Conservation (phyloP, 2,113 vertebrate genomes). For the Myotis lucifugus region DNA sequence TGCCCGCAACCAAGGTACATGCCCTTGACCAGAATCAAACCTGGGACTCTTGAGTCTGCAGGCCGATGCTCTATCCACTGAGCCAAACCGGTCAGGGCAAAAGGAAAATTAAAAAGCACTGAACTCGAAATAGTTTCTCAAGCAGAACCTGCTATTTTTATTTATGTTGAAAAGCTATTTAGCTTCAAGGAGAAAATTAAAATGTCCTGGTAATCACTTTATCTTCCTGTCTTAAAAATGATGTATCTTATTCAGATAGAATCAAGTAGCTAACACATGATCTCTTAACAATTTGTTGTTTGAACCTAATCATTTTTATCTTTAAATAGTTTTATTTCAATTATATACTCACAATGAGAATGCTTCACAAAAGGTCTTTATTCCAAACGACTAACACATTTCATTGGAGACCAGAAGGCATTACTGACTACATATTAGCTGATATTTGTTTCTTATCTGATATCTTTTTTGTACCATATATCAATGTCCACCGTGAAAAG, state of each 20-base stretch:
- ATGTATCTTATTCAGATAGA: constrained; percentile 32
- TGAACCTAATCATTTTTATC: constrained; percentile 37
- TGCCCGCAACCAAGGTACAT: too few species aligned
- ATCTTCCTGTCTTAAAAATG: not conserved
- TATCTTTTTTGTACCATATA: not conserved
- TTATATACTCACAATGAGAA: constrained; percentile 14
- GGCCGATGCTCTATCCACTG: too few species aligned
- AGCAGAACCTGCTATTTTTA: not conserved
- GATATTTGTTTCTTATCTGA: not conserved
- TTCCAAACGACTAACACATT: not conserved
- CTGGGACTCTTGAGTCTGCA: too few species aligned
- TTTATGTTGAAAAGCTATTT: constrained; percentile 45
- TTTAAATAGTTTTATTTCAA: constrained; percentile 24
- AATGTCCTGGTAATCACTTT: constrained; percentile 37
- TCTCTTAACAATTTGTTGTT: constrained; percentile 44
- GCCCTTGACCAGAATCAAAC: too few species aligned
- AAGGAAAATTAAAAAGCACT: constrained; percentile 23
- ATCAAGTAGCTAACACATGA: not conserved
- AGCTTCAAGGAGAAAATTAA: constrained; percentile 27
- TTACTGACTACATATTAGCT: not conserved
- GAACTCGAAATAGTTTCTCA: constrained; percentile 15
- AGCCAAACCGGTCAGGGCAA: not conserved
- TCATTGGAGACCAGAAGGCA: not conserved
- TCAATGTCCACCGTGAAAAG: not conserved
- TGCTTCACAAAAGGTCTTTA: not conserved